phyloP scores from a whole-genome alignment of 2,797 vertebrate genomes.

The Sebastolobus altivelis region DNA sequence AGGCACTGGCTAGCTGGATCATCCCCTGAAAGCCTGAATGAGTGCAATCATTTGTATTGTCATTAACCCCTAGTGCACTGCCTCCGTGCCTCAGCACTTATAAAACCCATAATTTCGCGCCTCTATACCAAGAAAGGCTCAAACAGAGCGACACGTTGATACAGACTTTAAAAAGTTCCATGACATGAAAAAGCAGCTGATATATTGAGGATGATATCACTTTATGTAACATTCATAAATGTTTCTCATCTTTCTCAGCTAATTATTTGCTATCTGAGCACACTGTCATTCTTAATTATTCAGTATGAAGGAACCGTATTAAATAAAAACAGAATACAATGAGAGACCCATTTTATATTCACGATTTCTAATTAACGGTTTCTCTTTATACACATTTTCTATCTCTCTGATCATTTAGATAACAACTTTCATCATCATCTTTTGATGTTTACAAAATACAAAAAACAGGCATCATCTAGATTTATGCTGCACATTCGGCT shows the following conservation, averaged over 20 bases:
- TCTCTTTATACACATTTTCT: constrained; percentile 67
- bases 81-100: constrained; percentile 58
- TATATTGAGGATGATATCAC: constrained; percentile 12
- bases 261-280: constrained; percentile 63
- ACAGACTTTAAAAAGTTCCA: constrained; percentile 15
- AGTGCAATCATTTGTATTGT: constrained; percentile 66
- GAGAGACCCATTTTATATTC: constrained; percentile 66
- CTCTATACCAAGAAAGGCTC: not conserved
- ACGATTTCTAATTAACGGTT: constrained; percentile 75
- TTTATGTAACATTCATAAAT: constrained; percentile 49
- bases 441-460: constrained; percentile 81
- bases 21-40: constrained; percentile 69
- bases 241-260: constrained; percentile 56
- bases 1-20: constrained; percentile 69
- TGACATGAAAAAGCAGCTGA: constrained; percentile 36
- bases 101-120: constrained; percentile 39
- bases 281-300: constrained; percentile 64
- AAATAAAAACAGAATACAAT: constrained; percentile 62
- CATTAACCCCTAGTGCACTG: constrained; percentile 71
- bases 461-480: constrained; percentile 59
- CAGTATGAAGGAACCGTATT: constrained; percentile 47
- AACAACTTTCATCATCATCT: constrained; percentile 77
- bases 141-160: constrained; percentile 8
- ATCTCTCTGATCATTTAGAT: constrained; percentile 78
- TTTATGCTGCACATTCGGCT: constrained; percentile 64